Percentiles rank a stretch among this genome's conserved stretches.
Conservation (phyloP, 2,797 vertebrate genomes). For the Bryconaethiops microstoma region DNA sequence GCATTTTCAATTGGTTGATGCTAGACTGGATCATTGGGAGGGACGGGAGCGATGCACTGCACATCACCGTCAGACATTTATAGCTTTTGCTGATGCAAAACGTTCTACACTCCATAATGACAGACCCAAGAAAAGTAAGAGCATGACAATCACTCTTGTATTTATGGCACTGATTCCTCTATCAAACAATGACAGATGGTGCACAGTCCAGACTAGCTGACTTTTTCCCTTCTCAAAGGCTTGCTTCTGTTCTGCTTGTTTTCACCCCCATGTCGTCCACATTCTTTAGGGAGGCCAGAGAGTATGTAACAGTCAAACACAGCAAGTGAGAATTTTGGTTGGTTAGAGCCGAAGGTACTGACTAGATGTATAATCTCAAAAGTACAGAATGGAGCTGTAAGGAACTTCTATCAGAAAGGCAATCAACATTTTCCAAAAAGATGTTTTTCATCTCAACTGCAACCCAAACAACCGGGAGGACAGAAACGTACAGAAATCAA, state of each 20-base stretch:
- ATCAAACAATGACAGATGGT: neutral
- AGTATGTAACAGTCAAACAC: slow-evolving; percentile 9
- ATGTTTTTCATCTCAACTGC: neutral
- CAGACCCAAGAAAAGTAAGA: neutral
- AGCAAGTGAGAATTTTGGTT: neutral
- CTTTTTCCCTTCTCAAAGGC: neutral
- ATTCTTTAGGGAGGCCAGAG: slow-evolving; percentile 32
- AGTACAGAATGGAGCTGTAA: slow-evolving; percentile 21
- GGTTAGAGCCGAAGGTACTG: no score
- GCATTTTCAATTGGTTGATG: neutral
- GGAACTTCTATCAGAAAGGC: slow-evolving; percentile 17
- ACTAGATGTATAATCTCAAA: slow-evolving; percentile 15
- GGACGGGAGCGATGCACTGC: no score
- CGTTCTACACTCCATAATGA: slow-evolving; percentile 11
- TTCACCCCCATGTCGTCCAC: slow-evolving; percentile 10
- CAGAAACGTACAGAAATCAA: neutral
- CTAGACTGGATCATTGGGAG: neutral
- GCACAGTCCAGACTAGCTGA: neutral
- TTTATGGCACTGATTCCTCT: neutral
- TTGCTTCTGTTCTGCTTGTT: slow-evolving; percentile 15
- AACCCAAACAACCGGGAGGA: no score
- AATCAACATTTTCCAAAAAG: slow-evolving; percentile 17
- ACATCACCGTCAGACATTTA: neutral
- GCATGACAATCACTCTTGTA: slow-evolving; percentile 1
- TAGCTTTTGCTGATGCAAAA: slow-evolving; percentile 26